Base-by-base conservation (phyloP, 1,140 invertebrate species). In the Drusus annulatus region DNA sequence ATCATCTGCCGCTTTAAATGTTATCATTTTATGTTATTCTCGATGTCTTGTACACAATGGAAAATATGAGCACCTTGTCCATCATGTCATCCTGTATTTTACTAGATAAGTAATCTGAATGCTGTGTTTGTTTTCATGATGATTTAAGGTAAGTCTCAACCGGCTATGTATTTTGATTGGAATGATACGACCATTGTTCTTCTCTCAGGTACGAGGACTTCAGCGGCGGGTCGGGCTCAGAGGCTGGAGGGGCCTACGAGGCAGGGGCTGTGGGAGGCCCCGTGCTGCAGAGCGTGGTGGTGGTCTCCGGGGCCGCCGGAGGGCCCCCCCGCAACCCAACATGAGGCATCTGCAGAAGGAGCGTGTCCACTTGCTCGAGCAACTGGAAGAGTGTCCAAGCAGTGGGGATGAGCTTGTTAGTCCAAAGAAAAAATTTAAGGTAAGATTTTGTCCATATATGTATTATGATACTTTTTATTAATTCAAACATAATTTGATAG, bases 301-400 rank as follows among this genome's bases (percentile, higher is more conserved):
- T 84, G 63, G 83, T 83, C 54, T 84, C 69, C 54, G 74, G 85
- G 82, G 71, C 85, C 84, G 25, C 86, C 13, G 28, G 31, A 58
- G 50, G 21, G 58, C 74, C 31, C 68, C 13, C 52, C 80, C 21
- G 84, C 86, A 63, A 84, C 87, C 88, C 17, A 83, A 94, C 84
- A 93, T 94, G 65, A 86, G 92, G 58, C 92, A 93, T 84, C 88
- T 94, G 58, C 93, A 94, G 84, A 94, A 94, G 86, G 93, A 93
- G 85, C 90, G 93, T 54, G 92, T 92, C 5, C 93, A 93, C 84
- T 88, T 94, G 36, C 85, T 94, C 21, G 94, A 94, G 85, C 93
- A 94, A 85, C 89, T 94, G 52, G 93, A 94, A 84, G 93, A 94
- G 83, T 94, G 92, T 87, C 91, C 91, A 76, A 94, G 93, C 84